These are phyloP conservation scores for Nylanderia fulva DNA, from an alignment of 1,140 invertebrate genomes.

Conservation along the genomic window DNA sequence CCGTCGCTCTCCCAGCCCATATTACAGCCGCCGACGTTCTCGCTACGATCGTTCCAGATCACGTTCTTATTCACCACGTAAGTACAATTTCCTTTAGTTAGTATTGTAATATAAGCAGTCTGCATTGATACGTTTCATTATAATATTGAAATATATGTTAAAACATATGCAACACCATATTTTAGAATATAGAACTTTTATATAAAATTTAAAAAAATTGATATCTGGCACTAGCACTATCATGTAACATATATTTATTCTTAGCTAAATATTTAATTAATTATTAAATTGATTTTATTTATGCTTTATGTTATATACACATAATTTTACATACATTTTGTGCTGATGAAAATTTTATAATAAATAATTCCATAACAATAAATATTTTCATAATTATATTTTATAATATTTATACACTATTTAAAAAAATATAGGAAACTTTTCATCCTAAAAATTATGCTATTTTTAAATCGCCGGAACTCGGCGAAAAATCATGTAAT, in stretches of 20 bases:
- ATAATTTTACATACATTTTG: background rate
- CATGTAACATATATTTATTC: background rate
- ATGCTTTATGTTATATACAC: background rate
- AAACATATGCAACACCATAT: background rate
- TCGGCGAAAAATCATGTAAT: no score
- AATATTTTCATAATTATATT: background rate
- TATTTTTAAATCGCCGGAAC: no score
- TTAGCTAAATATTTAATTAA: no score
- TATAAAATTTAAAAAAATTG: background rate
- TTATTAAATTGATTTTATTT: background rate
- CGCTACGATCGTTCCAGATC: constrained; percentile 92
- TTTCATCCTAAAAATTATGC: no score
- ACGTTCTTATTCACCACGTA: constrained; percentile 95
- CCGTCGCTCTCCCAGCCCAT: constrained; percentile 89
- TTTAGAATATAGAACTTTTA: background rate
- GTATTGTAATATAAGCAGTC: constrained; percentile 77
- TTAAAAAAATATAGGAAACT: background rate
- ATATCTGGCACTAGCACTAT: background rate
- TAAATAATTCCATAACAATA: background rate
- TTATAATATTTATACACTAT: background rate
- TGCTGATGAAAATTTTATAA: background rate
- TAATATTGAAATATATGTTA: constrained; percentile 40
- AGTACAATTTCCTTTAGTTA: constrained; percentile 83
- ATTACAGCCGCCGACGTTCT: constrained; percentile 86
- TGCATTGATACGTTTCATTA: constrained; percentile 75